Percentiles rank a stretch among this genome's conserved stretches.
Evolutionary conservation across 2,113 vertebrate species (phyloP).

Genomic region (Todiramphus chloris): DNA sequence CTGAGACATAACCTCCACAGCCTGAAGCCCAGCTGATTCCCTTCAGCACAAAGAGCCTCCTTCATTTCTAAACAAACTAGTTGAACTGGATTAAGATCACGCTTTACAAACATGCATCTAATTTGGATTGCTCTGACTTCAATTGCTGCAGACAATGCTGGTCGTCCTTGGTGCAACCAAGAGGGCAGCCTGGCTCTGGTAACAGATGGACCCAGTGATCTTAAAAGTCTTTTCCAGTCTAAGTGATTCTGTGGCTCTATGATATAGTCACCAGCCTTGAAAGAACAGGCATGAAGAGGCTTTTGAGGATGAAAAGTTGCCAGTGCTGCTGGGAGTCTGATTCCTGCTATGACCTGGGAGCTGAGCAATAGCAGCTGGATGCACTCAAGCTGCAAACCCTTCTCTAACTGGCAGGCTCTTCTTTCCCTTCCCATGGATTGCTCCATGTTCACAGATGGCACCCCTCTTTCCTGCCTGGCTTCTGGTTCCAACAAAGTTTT

Average conservation of each 20-base stretch:
- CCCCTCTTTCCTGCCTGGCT: neutral
- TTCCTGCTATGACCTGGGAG: neutral
- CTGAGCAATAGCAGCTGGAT: neutral
- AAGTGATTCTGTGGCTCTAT: neutral
- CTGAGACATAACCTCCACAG: neutral
- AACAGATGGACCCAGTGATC: neutral
- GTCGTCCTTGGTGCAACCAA: rapidly evolving
- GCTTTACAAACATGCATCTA: neutral
- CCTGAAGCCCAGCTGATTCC: neutral
- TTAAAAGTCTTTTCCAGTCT: neutral
- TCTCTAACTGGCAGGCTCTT: neutral
- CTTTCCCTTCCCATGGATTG: neutral
- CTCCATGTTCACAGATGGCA: neutral
- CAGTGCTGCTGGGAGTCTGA: neutral
- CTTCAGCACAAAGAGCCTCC: neutral
- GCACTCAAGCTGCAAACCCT: neutral
- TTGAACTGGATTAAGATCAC: neutral
- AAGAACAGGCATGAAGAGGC: rapidly evolving
- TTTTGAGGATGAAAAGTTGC: neutral
- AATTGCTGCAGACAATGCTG: rapidly evolving
- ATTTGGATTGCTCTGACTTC: neutral
- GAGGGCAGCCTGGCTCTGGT: neutral
- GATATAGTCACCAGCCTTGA: neutral
- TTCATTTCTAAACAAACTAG: neutral
- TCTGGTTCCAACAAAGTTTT: neutral